Base-by-base conservation (phyloP, 2,888 invertebrate species). In the Agrotis exclamationis region DNA sequence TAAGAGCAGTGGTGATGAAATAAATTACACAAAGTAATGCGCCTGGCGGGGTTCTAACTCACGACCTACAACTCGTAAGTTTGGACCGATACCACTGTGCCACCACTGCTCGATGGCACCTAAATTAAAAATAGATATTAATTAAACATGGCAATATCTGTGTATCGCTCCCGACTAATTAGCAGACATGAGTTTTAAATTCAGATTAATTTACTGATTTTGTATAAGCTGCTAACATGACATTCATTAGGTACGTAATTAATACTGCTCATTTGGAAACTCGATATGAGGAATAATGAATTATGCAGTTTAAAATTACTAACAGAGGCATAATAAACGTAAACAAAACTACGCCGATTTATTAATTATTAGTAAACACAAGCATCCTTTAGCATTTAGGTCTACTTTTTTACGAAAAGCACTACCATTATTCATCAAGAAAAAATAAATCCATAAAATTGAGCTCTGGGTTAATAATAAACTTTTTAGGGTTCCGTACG, bases 81-180 rank as follows among this genome's bases (percentile, higher is more conserved):
- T n/a, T n/a, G n/a, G n/a, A n/a, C n/a, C n/a, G n/a, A n/a, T n/a
- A n/a, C n/a, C n/a, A n/a, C n/a, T n/a, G n/a, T n/a, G n/a, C n/a
- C n/a, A n/a, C n/a, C n/a, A n/a, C n/a, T n/a, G n/a, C n/a, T n/a
- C n/a, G n/a, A n/a, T n/a, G n/a, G n/a, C n/a, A n/a, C n/a, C n/a
- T n/a, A n/a, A n/a, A n/a, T n/a, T n/a, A n/a, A n/a, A 33, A 47
- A 59, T 45, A 45, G 39, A 64, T 74, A 64, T 74, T 24, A 28
- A 71, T 71, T 14, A 74, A 47, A 66, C 66, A 39, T 39, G 7
- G 18, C 6, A 28, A 39, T 56, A 56, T 48, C 18, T 24, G 66
- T 16, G 13, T 24, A 63, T 63, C 11, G 22, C 18, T 18, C n/a
- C 18, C 24, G 24, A 64, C 53, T 71, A 74, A 74, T 70, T 70